These are phyloP conservation scores for Acromyrmex echinatior DNA, from an alignment of 1,140 invertebrate species.

Conservation along the genomic window DNA sequence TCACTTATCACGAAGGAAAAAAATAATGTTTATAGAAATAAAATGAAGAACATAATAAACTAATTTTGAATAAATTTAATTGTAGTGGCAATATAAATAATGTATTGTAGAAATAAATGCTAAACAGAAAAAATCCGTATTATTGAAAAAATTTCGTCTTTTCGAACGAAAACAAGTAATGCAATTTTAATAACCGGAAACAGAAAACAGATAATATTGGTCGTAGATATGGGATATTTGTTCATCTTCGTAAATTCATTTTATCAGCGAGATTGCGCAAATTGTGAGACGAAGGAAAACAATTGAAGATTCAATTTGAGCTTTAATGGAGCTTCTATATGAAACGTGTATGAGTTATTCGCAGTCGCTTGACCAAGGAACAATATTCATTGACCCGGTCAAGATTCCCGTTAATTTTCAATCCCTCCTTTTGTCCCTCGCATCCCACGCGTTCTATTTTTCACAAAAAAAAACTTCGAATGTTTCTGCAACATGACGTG, in stretches of 20 bases:
- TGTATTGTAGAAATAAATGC: neutral
- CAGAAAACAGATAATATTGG: neutral
- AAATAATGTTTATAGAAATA: slow-evolving; percentile 27
- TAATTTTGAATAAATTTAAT: neutral
- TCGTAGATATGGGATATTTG: neutral
- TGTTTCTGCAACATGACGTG: slow-evolving; percentile 59
- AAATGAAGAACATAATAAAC: neutral
- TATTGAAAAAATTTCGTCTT: neutral
- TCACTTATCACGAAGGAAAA: neutral
- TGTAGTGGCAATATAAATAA: neutral
- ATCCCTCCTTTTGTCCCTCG: neutral
- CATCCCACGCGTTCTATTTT: neutral
- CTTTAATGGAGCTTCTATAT: slow-evolving; percentile 74
- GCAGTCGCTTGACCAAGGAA: slow-evolving; percentile 77
- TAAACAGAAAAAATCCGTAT: neutral
- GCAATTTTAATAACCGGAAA: neutral
- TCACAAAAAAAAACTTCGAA: slow-evolving; percentile 67
- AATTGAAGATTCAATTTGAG: slow-evolving; percentile 73
- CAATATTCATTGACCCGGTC: slow-evolving; percentile 76
- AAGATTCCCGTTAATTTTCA: slow-evolving; percentile 66
- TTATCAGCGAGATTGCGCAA: slow-evolving; percentile 29
- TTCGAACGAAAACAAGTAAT: neutral
- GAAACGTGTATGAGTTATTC: slow-evolving; percentile 78
- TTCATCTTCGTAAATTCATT: slow-evolving; percentile 3
- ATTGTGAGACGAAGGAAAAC: neutral